phyloP scores from a whole-genome alignment of 2,797 vertebrate species.

The Centroberyx gerrardi region DNA sequence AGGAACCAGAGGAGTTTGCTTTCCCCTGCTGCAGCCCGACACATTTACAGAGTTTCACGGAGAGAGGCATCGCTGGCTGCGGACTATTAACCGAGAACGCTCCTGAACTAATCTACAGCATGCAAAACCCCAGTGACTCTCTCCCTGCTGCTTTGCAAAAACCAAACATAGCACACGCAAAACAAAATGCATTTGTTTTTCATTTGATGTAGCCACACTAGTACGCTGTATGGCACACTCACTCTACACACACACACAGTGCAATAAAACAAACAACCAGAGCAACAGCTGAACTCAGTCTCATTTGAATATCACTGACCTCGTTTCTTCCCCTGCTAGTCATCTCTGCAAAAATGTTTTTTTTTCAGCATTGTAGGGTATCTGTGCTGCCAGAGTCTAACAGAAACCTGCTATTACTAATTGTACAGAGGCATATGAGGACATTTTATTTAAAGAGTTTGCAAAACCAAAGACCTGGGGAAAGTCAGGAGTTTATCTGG shows the following conservation, averaged over 20 bases:
- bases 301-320: slow-evolving; percentile 53
- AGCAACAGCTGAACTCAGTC: slow-evolving; percentile 14
- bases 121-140: slow-evolving; percentile 19
- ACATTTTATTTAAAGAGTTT: background rate
- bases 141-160: slow-evolving; percentile 30
- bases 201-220: background rate
- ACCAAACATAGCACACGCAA: slow-evolving; percentile 25
- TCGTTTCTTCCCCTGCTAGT: slow-evolving; percentile 15
- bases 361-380: background rate
- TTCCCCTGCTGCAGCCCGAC: slow-evolving; percentile 69
- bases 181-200: slow-evolving; percentile 26
- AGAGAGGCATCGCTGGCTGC: slow-evolving; percentile 44
- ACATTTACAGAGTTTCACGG: slow-evolving; percentile 61
- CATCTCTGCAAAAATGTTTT: slow-evolving; percentile 11
- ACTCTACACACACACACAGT: slow-evolving; percentile 4
- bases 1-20: slow-evolving; percentile 52
- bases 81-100: slow-evolving; percentile 36
- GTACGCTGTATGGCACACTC: background rate
- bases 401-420: background rate
- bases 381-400: background rate
- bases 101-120: slow-evolving; percentile 33
- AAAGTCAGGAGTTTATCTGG: background rate
- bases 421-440: background rate
- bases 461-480: too few species aligned
- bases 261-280: slow-evolving; percentile 17